Percentiles rank a stretch among this genome's conserved stretches.
These are phyloP conservation scores for Saccopteryx leptura DNA, from an alignment of 2,113 vertebrate species.

Conservation along the genomic window DNA sequence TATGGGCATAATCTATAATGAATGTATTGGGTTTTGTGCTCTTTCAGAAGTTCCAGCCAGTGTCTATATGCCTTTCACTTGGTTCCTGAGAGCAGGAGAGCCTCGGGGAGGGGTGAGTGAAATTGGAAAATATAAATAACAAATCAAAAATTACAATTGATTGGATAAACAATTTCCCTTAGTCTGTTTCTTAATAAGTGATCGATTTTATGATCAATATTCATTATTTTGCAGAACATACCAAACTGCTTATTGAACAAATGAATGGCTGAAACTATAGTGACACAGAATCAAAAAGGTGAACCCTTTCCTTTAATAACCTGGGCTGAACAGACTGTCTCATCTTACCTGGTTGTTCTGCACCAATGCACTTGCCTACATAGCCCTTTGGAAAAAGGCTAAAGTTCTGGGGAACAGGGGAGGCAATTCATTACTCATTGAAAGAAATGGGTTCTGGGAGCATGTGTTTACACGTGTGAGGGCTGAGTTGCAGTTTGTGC, in stretches of 20 bases:
- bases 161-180: constrained; percentile 94
- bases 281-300: constrained; percentile 92
- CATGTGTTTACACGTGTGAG: constrained; percentile 15
- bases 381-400: constrained; percentile 80
- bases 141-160: constrained; percentile 94
- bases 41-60: constrained; percentile 75
- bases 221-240: constrained; percentile 93
- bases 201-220: constrained; percentile 93
- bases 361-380: constrained; percentile 78
- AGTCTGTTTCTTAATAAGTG: constrained; percentile 93
- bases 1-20: constrained; percentile 73
- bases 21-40: constrained; percentile 77
- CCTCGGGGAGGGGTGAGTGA: constrained; percentile 88
- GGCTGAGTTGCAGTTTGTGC: background rate
- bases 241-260: constrained; percentile 93
- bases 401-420: constrained; percentile 79
- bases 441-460: constrained; percentile 70
- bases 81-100: constrained; percentile 78
- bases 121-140: constrained; percentile 94
- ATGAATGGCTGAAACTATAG: constrained; percentile 90
- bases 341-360: constrained; percentile 87
- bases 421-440: constrained; percentile 81
- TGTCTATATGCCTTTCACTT: constrained; percentile 77
- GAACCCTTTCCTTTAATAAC: constrained; percentile 92
- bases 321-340: constrained; percentile 86